Evolutionary conservation across 2,888 invertebrate genomes (phyloP).

Genomic region (Catotricha subobsoleta): DNA sequence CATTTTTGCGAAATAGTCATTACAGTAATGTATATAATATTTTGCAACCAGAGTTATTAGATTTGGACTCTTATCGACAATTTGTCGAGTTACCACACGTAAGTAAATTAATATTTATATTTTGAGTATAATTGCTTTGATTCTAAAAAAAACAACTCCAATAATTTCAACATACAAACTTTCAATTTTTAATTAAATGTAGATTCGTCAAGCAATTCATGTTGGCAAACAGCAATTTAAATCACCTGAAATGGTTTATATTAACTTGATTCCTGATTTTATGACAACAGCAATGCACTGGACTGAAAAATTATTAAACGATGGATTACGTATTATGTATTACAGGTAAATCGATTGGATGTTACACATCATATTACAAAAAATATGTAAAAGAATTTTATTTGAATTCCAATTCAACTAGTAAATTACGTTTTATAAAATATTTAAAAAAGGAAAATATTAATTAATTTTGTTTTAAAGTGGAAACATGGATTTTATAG

Average conservation of each 20-base stretch:
- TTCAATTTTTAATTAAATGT: slow-evolving; percentile 24
- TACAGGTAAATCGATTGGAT: slow-evolving; percentile 9
- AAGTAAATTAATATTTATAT: background rate
- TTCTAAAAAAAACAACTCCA: background rate
- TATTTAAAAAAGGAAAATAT: background rate
- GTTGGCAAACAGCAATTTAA: slow-evolving; percentile 35
- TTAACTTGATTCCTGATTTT: slow-evolving; percentile 34
- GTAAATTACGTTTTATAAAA: background rate
- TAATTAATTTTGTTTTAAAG: too few species aligned
- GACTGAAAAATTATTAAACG: slow-evolving; percentile 36
- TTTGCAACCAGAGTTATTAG: slow-evolving; percentile 27
- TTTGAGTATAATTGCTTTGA: background rate
- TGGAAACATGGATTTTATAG: slow-evolving; percentile 43
- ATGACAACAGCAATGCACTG: slow-evolving; percentile 39
- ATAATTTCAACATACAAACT: slow-evolving; percentile 17
- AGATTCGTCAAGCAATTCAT: slow-evolving; percentile 33
- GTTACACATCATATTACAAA: too few species aligned
- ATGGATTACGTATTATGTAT: slow-evolving; percentile 27
- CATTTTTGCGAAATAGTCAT: slow-evolving; percentile 31
- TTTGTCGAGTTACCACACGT: slow-evolving; percentile 28
- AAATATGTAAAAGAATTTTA: slow-evolving; percentile 1
- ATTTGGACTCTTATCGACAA: slow-evolving; percentile 17
- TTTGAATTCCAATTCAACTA: background rate
- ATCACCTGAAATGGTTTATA: slow-evolving; percentile 33
- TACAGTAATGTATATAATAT: slow-evolving; percentile 35